Evolutionary conservation across 2,797 vertebrate species (phyloP).

Genomic region (Danionella dracula): DNA sequence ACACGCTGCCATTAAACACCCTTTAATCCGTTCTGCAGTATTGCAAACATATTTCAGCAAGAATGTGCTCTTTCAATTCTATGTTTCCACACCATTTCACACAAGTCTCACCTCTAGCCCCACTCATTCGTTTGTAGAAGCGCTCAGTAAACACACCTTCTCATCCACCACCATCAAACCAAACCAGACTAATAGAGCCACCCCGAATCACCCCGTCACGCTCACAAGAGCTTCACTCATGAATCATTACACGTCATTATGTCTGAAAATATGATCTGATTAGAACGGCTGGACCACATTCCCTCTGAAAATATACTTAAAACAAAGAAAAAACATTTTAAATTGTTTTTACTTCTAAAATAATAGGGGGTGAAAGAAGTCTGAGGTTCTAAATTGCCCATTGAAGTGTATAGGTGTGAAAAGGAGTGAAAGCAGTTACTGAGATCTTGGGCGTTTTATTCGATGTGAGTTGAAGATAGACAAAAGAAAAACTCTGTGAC

Average conservation of each 20-base stretch:
- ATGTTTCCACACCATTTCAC: slow-evolving; percentile 31
- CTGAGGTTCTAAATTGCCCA: no score
- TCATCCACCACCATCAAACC: slow-evolving; percentile 28
- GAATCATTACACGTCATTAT: slow-evolving; percentile 13
- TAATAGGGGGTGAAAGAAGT: neutral
- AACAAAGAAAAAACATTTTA: neutral
- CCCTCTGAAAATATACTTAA: neutral
- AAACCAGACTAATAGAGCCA: slow-evolving; percentile 36
- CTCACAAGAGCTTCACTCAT: neutral
- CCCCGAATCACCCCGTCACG: slow-evolving; percentile 23
- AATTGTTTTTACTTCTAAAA: neutral
- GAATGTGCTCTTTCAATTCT: slow-evolving; percentile 36
- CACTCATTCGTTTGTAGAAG: slow-evolving; percentile 38
- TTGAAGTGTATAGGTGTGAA: no score
- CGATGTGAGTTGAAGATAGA: no score
- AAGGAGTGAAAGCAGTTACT: no score
- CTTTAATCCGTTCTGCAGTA: slow-evolving; percentile 33
- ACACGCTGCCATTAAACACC: slow-evolving; percentile 30
- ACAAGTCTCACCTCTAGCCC: slow-evolving; percentile 24
- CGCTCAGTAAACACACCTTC: slow-evolving; percentile 30
- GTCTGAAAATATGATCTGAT: slow-evolving; percentile 13
- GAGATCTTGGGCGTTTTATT: no score
- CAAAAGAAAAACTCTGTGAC: no score
- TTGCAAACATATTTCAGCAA: slow-evolving; percentile 39
- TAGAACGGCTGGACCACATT: neutral